Conservation (phyloP, 2,797 vertebrate genomes). For the Catostomus latipinnis region DNA sequence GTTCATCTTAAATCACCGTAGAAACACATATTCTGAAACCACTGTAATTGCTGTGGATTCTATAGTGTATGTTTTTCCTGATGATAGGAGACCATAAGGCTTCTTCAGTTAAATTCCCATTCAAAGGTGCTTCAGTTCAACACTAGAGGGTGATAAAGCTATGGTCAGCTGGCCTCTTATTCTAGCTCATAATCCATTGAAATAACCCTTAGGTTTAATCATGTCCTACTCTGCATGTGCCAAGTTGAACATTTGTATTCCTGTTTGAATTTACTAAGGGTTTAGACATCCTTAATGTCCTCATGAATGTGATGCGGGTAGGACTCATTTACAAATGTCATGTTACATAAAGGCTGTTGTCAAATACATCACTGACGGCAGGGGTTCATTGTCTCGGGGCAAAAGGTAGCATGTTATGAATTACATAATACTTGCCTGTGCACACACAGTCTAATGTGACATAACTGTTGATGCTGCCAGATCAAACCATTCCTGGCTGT, state of each 20-base stretch:
- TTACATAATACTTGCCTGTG: slow-evolving; percentile 24
- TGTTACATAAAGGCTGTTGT: slow-evolving; percentile 36
- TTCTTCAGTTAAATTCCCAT: not conserved
- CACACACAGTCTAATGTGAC: slow-evolving; percentile 26
- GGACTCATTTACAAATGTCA: slow-evolving; percentile 31
- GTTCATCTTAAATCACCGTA: too few relatives aligned
- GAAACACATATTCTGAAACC: too few relatives aligned
- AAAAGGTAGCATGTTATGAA: slow-evolving; percentile 12
- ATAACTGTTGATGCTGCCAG: slow-evolving; percentile 9
- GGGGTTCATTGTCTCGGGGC: slow-evolving; percentile 27
- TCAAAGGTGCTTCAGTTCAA: not conserved
- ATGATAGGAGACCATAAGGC: not conserved
- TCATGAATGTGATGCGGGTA: slow-evolving; percentile 13
- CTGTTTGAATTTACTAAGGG: not conserved
- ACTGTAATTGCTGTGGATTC: not conserved
- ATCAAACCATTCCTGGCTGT: slow-evolving; percentile 1
- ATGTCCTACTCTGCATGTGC: not conserved
- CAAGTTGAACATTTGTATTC: not conserved
- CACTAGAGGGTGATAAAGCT: not conserved
- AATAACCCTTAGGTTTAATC: not conserved
- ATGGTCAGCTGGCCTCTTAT: not conserved
- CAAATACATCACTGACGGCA: slow-evolving; percentile 20
- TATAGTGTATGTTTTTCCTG: not conserved
- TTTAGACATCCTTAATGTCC: not conserved
- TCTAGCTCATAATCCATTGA: not conserved